Conservation (phyloP, 2,888 invertebrate genomes). For the Ceratothoa steindachneri region DNA sequence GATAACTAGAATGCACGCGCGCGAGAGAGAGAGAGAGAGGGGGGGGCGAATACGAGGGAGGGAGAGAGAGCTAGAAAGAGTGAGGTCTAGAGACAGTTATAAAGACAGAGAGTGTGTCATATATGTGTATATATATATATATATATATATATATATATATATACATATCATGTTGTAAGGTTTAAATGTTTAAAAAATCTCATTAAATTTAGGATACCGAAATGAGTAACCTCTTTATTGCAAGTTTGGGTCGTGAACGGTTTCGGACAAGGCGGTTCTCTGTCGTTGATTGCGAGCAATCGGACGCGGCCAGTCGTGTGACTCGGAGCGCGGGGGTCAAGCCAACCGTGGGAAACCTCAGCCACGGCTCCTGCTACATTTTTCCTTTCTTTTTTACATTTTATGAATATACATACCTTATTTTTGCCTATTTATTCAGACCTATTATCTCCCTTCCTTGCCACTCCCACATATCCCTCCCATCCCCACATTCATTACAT, state of each 20-base stretch:
- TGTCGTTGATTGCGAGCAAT: neutral
- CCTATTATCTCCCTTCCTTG: no score
- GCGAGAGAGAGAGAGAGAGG: no score
- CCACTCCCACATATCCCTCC: no score
- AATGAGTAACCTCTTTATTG: neutral
- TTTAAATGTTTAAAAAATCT: constrained; percentile 1
- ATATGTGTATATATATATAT: constrained; percentile 12
- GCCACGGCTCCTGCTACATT: neutral
- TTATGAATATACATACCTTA: no score
- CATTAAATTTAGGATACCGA: constrained; percentile 9
- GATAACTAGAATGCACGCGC: no score
- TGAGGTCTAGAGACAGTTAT: no score
- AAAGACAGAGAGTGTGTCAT: no score
- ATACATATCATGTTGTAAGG: neutral
- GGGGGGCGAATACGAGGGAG: no score
- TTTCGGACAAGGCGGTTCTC: constrained; percentile 1
- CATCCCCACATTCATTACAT: no score
- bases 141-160: constrained; percentile 14
- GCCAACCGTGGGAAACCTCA: constrained; percentile 11
- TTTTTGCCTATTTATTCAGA: no score
- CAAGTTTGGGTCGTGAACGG: constrained; percentile 1
- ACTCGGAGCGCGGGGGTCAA: constrained; percentile 10
- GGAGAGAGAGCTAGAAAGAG: no score
- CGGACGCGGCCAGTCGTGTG: constrained; percentile 13
- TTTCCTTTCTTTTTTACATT: neutral